phyloP scores from a whole-genome alignment of 2,113 vertebrate species.

The Brachypteracias leptosomus region DNA sequence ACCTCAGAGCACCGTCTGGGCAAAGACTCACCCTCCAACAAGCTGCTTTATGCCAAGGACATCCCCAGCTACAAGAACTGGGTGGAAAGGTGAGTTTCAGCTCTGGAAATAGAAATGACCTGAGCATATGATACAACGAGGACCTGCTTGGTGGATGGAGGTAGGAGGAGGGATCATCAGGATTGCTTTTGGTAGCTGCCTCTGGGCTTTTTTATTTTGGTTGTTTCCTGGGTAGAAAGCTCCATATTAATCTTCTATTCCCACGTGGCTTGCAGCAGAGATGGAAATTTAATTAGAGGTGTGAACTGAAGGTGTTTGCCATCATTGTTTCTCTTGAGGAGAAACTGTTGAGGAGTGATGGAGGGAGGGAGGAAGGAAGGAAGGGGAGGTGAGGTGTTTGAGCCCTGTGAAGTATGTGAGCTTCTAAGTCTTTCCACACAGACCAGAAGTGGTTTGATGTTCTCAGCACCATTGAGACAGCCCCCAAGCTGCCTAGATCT shows the following conservation, averaged over 20 bases:
- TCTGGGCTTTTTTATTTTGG: background rate
- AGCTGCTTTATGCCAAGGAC: conserved; percentile 99
- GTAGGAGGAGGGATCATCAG: background rate
- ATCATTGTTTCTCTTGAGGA: background rate
- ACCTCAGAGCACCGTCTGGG: conserved; percentile 97
- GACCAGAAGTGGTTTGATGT: background rate
- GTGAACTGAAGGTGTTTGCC: background rate
- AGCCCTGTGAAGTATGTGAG: background rate
- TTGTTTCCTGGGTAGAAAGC: background rate
- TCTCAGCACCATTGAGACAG: background rate
- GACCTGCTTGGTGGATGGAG: background rate
- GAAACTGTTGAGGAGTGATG: background rate
- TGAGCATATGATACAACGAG: background rate
- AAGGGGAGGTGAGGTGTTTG: background rate
- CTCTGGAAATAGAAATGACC: background rate
- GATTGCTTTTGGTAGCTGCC: background rate
- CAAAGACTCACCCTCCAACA: conserved; percentile 98
- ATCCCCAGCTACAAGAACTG: conserved; percentile 99
- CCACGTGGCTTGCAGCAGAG: background rate
- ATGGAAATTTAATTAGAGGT: background rate
- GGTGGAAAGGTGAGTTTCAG: conserved; percentile 92
- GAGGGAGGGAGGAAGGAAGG: background rate
- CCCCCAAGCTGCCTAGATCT: background rate
- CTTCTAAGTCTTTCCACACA: background rate
- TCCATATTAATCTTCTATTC: background rate